Evolutionary conservation across 2,113 vertebrate genomes (phyloP).

Genomic region (Potamarius usumacintae): DNA sequence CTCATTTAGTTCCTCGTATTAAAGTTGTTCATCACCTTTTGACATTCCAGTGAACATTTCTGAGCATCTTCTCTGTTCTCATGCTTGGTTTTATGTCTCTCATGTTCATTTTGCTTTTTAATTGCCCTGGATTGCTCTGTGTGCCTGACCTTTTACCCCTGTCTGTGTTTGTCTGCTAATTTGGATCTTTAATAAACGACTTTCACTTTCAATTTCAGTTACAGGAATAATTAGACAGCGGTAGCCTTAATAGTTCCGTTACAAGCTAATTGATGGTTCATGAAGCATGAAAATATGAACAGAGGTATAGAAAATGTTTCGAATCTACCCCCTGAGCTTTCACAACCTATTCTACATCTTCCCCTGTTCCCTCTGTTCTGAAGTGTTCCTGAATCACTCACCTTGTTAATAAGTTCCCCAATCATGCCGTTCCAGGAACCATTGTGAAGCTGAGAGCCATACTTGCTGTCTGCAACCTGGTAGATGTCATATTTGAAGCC

Average conservation of each 20-base stretch:
- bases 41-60: not conserved
- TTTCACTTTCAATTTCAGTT: not conserved
- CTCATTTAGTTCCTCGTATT: not conserved
- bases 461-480: conserved; percentile 92
- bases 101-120: not conserved
- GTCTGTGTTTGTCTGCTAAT: not conserved
- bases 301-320: not conserved
- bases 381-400: conserved; percentile 54
- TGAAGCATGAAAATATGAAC: not conserved
- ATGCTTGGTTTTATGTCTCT: not conserved
- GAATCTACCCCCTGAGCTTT: not conserved
- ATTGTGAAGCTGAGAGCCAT: conserved; percentile 90
- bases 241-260: not conserved
- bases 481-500: conserved; percentile 99
- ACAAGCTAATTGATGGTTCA: not conserved
- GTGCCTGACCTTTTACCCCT: not conserved
- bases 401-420: conserved; percentile 98
- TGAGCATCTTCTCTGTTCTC: not conserved
- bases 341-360: not conserved
- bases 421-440: conserved; percentile 99
- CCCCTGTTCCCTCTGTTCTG: not conserved
- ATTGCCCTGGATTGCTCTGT: not conserved
- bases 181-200: not conserved
- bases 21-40: not conserved
- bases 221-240: not conserved